phyloP scores from a whole-genome alignment of 1,140 invertebrate genomes.

The Charaxes varanes region DNA sequence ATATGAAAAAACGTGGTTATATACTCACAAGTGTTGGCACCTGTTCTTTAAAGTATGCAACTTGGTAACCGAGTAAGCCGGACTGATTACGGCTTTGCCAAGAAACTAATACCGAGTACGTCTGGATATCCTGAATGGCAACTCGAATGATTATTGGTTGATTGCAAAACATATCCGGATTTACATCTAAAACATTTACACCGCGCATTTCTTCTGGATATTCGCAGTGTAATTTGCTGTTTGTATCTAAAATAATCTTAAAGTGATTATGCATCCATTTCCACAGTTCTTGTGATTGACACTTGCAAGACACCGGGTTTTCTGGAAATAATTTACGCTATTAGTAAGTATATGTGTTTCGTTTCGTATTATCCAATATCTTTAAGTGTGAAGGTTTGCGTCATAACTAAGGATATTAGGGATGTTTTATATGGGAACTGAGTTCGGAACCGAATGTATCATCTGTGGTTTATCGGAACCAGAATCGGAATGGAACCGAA shows the following conservation, averaged over 20 bases:
- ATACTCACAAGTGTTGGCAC: conserved; percentile 56
- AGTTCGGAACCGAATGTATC: too few relatives aligned
- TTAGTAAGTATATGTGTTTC: too few relatives aligned
- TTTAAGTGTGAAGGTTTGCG: too few relatives aligned
- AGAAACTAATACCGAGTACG: conserved; percentile 89
- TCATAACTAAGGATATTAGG: too few relatives aligned
- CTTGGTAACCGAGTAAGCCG: conserved; percentile 88
- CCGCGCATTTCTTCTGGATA: conserved; percentile 85
- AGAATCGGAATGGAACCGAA: too few relatives aligned
- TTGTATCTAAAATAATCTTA: conserved; percentile 77
- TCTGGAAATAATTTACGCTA: conserved; percentile 74
- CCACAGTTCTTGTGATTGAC: conserved; percentile 90
- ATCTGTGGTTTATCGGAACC: too few relatives aligned
- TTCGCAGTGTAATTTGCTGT: conserved; percentile 81
- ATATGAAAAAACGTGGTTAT: too few relatives aligned
- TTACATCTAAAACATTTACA: conserved; percentile 83
- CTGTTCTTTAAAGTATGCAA: conserved; percentile 87
- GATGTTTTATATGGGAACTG: too few relatives aligned
- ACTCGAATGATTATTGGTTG: conserved; percentile 86
- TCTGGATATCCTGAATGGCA: conserved; percentile 90
- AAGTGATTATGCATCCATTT: conserved; percentile 91
- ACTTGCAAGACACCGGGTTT: conserved; percentile 88
- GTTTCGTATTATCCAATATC: too few relatives aligned
- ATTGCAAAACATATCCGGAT: conserved; percentile 87
- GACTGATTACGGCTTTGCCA: conserved; percentile 93